A percentile compares a stretch with the other conserved stretches of the same genome.
phyloP scores from a whole-genome alignment of 30 jellyfish, hydroid and myxozoan species.

The Cassiopea xamachana region DNA sequence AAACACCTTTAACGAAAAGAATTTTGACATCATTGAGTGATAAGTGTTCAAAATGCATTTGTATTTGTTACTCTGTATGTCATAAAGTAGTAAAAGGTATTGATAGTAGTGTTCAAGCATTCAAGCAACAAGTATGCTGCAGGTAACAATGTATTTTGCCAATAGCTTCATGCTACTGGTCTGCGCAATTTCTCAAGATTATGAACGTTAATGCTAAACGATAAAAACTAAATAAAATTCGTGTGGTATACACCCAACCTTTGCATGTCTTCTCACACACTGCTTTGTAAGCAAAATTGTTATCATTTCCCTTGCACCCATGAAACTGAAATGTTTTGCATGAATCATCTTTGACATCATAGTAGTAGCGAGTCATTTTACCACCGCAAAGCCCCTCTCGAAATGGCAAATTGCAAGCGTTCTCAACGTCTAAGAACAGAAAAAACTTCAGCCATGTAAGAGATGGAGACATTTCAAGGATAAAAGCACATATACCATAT shows the following conservation, averaged over 20 bases:
- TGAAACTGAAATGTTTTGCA: conserved; percentile 67
- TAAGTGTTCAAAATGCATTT: too few species aligned
- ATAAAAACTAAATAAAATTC: not conserved
- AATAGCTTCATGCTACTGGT: too few species aligned
- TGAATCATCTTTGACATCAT: conserved; percentile 47
- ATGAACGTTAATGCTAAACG: too few species aligned
- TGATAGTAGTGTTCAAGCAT: too few species aligned
- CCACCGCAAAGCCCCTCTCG: conserved; percentile 64
- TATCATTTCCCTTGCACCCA: conserved; percentile 81
- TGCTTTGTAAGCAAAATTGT: conserved; percentile 45
- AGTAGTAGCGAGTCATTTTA: conserved; percentile 36
- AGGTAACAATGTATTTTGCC: too few species aligned
- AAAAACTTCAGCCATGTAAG: not conserved
- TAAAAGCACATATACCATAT: too few species aligned
- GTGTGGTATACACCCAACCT: conserved; percentile 7
- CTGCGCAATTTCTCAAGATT: too few species aligned
- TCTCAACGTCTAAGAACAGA: not conserved
- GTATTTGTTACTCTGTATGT: too few species aligned
- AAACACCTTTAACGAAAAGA: too few species aligned
- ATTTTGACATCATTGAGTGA: too few species aligned
- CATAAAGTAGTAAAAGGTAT: too few species aligned
- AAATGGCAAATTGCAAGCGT: conserved; percentile 31
- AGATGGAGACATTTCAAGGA: not conserved
- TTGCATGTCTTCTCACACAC: conserved; percentile 62
- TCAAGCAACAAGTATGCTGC: too few species aligned